Conservation (phyloP, 2,797 vertebrate species). For the Pterois miles region DNA sequence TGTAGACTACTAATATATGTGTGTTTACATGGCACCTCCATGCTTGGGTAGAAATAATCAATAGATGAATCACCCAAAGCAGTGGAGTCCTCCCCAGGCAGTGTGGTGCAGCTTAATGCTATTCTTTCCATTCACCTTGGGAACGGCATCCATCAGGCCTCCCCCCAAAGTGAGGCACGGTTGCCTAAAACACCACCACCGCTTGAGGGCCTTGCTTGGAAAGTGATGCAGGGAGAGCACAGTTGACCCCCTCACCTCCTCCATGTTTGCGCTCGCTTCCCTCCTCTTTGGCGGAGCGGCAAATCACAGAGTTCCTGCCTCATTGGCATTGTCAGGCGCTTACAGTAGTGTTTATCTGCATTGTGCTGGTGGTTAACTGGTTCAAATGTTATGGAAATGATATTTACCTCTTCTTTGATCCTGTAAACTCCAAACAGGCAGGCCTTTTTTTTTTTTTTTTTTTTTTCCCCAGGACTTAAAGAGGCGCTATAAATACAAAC, state of each 20-base stretch:
- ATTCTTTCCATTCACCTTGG: conserved; percentile 84
- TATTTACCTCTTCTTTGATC: conserved; percentile 79
- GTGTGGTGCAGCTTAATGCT: conserved; percentile 75
- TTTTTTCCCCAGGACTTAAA: conserved; percentile 39
- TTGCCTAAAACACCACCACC: conserved; percentile 95
- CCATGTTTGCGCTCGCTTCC: conserved; percentile 83
- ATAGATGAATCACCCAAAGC: conserved; percentile 98
- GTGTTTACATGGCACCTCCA: conserved; percentile 80
- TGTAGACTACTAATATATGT: conserved; percentile 74
- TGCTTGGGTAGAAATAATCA: conserved; percentile 88
- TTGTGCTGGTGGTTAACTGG: conserved; percentile 78
- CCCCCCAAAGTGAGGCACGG: conserved; percentile 90
- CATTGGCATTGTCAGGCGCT: conserved; percentile 78
- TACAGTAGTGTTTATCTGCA: conserved; percentile 76
- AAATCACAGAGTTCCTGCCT: conserved; percentile 76
- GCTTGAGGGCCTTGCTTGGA: conserved; percentile 94
- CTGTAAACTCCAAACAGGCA: conserved; percentile 69
- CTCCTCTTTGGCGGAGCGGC: conserved; percentile 74
- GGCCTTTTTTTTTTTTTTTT: conserved; percentile 28
- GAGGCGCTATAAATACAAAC: conserved; percentile 65
- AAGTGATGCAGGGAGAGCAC: conserved; percentile 88
- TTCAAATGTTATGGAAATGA: conserved; percentile 84
- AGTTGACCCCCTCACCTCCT: conserved; percentile 86
- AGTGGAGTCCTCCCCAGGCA: conserved; percentile 73
- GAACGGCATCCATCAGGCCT: conserved; percentile 86